Evolutionary conservation across 2,797 vertebrate genomes (phyloP).

Genomic region (Sphenopsis melanotis): DNA sequence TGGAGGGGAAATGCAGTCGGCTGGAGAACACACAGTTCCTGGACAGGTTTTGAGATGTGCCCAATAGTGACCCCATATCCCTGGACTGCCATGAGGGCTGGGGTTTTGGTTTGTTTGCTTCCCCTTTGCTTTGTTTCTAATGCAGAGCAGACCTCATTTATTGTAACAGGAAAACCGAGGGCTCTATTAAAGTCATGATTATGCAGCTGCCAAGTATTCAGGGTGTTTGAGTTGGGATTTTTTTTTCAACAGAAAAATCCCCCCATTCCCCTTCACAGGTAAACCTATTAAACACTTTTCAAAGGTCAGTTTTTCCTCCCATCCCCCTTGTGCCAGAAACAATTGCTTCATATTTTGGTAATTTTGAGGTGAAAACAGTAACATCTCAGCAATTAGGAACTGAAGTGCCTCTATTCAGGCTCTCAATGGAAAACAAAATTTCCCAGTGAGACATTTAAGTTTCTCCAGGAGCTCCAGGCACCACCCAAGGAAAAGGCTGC

Average conservation of each 20-base stretch:
- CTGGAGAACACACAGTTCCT: conserved; percentile 42
- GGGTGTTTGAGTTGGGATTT: not conserved
- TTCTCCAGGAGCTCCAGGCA: not conserved
- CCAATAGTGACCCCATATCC: not conserved
- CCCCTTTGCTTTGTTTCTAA: conserved; percentile 39
- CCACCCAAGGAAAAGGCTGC: not conserved
- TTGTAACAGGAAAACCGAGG: not conserved
- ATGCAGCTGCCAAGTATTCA: not conserved
- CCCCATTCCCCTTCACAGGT: not conserved
- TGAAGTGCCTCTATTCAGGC: not conserved
- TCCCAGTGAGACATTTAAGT: not conserved
- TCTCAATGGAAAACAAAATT: not conserved
- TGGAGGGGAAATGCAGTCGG: not conserved
- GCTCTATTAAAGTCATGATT: not conserved
- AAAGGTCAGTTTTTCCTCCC: not conserved
- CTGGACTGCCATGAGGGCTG: not conserved
- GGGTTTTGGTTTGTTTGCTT: conserved; percentile 28
- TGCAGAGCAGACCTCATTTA: not conserved
- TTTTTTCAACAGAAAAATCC: not conserved
- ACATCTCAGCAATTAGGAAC: not conserved
- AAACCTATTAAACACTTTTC: not conserved
- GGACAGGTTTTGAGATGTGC: conserved; percentile 10
- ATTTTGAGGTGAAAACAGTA: not conserved
- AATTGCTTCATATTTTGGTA: not conserved
- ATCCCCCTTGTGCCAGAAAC: not conserved